Base-by-base conservation (phyloP, 2,797 vertebrate genomes). In the Cynodonichthys magdalenae region DNA sequence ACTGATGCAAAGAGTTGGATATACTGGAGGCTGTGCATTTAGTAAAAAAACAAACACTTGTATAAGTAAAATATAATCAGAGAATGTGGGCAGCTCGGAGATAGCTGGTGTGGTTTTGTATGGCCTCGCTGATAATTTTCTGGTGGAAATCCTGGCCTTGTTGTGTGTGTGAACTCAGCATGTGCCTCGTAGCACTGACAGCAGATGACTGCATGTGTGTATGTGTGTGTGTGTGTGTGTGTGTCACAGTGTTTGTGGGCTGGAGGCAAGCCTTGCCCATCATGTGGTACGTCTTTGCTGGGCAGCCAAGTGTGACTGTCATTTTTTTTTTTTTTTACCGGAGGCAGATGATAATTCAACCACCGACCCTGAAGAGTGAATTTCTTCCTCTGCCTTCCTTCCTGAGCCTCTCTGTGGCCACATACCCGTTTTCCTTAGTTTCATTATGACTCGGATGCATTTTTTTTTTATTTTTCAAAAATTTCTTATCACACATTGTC, bases 261-360 rank as follows among this genome's bases (percentile, higher is more conserved):
- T 89, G 87, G 78, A 91, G 88, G 69, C 76, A 58, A 89, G 85
- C 82, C 80, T 80, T 90, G 85, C 87, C 92, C 90, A 86, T 92
- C 85, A 87, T 88, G 88, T 66, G 81, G 75, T 74, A 74, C 63
- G 73, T 81, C 85, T 88, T 92, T 58, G 49, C 72, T 56, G 71
- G 57, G 76, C 73, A 77, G 82, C 81, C 87, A 86, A 76, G 77
- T 72, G 74, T 78, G 81, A 72, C 84, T 71, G 80, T 79, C 66
- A 53, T 78, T 59, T 75, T 75, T 19, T 47, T 39, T 77, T 59
- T 77, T 76, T 19, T 34, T 44, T 65, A 76, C 72, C 63, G 73
- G 69, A 78, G 55, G 62, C 66, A 61, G 74, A 69, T 50, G 57
- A 81, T 77, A 70, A 76, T 66, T 79, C 60, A 66, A 58, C 69